Percentiles rank a stretch among this genome's conserved stretches.
Evolutionary conservation across 2,113 vertebrate genomes (phyloP).

Genomic region (Glareola pratincola): DNA sequence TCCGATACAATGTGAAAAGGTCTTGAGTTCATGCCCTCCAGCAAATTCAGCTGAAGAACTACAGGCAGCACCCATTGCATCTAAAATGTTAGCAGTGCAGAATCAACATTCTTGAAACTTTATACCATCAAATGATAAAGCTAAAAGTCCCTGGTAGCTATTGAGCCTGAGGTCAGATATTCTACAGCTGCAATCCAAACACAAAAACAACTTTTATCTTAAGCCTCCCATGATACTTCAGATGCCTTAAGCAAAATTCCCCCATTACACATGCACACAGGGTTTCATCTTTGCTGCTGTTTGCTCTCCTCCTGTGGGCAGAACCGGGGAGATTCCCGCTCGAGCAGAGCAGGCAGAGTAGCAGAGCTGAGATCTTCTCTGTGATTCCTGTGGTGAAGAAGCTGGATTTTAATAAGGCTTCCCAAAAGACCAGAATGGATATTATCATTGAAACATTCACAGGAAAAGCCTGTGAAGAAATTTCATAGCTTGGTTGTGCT

Average conservation of each 20-base stretch:
- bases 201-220: constrained; percentile 55
- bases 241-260: constrained; percentile 46
- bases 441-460: not conserved
- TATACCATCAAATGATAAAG: constrained; percentile 19
- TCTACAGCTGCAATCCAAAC: constrained; percentile 61
- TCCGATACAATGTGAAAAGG: not conserved
- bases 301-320: not conserved
- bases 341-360: not conserved
- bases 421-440: not conserved
- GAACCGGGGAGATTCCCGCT: not conserved
- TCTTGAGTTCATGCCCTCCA: not conserved
- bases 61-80: not conserved
- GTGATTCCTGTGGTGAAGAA: not conserved
- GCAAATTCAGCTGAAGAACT: not conserved
- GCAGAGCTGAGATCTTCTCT: not conserved
- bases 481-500: not conserved
- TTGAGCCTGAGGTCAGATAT: constrained; percentile 49
- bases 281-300: not conserved
- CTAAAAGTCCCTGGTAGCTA: constrained; percentile 7
- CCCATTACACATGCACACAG: not conserved
- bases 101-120: constrained; percentile 48
- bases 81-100: not conserved
- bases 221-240: constrained; percentile 5
- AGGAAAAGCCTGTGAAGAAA: not conserved
- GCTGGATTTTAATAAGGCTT: not conserved